phyloP scores from a whole-genome alignment of 2,888 invertebrate genomes.

The Electrophaes corylata region DNA sequence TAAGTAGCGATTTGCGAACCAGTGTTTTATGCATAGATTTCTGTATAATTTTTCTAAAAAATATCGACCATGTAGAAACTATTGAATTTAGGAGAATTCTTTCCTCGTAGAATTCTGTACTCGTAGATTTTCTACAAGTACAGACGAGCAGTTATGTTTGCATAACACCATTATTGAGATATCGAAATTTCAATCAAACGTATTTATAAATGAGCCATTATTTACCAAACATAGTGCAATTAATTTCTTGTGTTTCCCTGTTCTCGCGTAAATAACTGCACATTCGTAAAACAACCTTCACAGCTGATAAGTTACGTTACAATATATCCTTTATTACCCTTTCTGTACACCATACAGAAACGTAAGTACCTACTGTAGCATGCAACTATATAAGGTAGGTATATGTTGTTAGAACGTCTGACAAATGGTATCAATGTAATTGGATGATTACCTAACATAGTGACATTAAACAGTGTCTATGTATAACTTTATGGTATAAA shows the following conservation, averaged over 20 bases:
- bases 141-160: too few relatives aligned
- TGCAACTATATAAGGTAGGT: background rate
- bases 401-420: slow-evolving; percentile 16
- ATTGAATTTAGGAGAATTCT: too few relatives aligned
- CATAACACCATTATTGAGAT: too few relatives aligned
- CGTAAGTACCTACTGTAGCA: background rate
- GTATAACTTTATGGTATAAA: slow-evolving; percentile 6
- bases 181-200: background rate
- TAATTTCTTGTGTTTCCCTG: slow-evolving; percentile 20
- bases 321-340: slow-evolving; percentile 36
- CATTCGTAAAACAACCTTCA: slow-evolving; percentile 27
- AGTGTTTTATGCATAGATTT: too few relatives aligned
- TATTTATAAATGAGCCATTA: background rate
- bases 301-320: slow-evolving; percentile 36
- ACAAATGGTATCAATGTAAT: slow-evolving; percentile 49
- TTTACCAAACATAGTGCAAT: background rate
- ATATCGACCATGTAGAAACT: too few relatives aligned
- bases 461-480: slow-evolving; percentile 52
- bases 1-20: too few relatives aligned
- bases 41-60: too few relatives aligned
- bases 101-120: too few relatives aligned
- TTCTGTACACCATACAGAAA: background rate
- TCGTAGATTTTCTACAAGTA: too few relatives aligned
- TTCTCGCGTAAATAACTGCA: slow-evolving; percentile 13
- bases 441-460: slow-evolving; percentile 53